phyloP scores from a whole-genome alignment of 2,797 vertebrate genomes.

The Sebastes minor region DNA sequence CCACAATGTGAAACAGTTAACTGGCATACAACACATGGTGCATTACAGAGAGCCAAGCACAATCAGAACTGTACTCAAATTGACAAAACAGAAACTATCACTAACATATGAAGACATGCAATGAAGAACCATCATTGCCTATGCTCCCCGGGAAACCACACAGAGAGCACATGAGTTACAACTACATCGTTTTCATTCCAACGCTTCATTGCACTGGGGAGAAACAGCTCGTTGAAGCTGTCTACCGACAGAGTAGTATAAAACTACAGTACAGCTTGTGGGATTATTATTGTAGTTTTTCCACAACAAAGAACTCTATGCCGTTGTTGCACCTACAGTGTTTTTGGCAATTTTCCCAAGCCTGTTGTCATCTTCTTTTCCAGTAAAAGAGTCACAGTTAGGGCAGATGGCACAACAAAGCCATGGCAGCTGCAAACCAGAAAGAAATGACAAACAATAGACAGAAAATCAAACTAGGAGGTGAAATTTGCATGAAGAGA shows the following conservation, averaged over 20 bases:
- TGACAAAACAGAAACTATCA: background rate
- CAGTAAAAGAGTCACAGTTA: background rate
- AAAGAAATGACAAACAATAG: background rate
- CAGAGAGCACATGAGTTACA: background rate
- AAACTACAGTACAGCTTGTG: background rate
- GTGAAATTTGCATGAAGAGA: background rate
- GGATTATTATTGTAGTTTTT: background rate
- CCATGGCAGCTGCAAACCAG: slow-evolving; percentile 4
- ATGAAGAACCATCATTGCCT: background rate
- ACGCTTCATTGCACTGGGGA: background rate
- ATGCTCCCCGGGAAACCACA: background rate
- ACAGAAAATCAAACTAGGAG: background rate
- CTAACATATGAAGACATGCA: background rate
- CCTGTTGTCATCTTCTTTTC: background rate
- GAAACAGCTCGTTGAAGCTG: background rate
- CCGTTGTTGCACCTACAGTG: background rate
- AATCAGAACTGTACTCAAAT: background rate
- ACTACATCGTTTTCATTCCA: background rate
- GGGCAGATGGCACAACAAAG: background rate
- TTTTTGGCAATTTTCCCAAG: background rate
- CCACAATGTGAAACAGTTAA: background rate
- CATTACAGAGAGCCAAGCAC: background rate
- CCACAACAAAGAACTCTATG: background rate
- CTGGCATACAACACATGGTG: background rate
- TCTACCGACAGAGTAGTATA: background rate